Evolutionary conservation across 2,888 invertebrate species (phyloP).

Genomic region (Chrysodeixis includens): DNA sequence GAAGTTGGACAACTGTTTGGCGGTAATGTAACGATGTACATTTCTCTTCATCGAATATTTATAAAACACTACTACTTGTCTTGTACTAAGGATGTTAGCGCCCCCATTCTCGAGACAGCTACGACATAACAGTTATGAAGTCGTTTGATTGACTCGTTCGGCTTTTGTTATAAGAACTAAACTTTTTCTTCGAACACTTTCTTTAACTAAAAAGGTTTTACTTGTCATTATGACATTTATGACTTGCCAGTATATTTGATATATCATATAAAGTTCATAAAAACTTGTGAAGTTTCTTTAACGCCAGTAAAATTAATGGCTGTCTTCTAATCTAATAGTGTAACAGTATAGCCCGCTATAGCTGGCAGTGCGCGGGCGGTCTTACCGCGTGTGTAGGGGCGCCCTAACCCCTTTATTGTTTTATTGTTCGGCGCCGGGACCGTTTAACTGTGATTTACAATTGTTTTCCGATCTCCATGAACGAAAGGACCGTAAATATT

Average conservation of each 20-base stretch:
- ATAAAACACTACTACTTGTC: too few species aligned
- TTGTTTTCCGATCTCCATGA: constrained; percentile 42
- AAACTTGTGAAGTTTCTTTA: too few species aligned
- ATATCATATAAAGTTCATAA: too few species aligned
- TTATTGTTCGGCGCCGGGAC: constrained; percentile 49
- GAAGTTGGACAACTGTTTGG: not conserved
- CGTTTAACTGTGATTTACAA: constrained; percentile 58
- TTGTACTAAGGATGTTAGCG: not conserved
- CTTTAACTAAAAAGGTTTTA: too few species aligned
- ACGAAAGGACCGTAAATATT: constrained; percentile 37
- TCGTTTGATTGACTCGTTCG: too few species aligned
- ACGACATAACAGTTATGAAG: too few species aligned
- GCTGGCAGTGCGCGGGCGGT: constrained; percentile 20
- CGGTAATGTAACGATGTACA: not conserved
- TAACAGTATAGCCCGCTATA: not conserved
- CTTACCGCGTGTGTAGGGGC: constrained; percentile 21
- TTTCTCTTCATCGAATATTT: not conserved
- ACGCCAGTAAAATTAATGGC: too few species aligned
- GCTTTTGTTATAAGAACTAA: too few species aligned
- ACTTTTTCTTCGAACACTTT: too few species aligned
- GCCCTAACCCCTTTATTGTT: constrained; percentile 58
- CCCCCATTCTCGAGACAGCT: not conserved
- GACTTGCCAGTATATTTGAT: too few species aligned
- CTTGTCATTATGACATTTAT: too few species aligned
- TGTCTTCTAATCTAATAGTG: too few species aligned